Evolutionary conservation across 2,888 invertebrate genomes (phyloP).

Genomic region (Clostera curtula): DNA sequence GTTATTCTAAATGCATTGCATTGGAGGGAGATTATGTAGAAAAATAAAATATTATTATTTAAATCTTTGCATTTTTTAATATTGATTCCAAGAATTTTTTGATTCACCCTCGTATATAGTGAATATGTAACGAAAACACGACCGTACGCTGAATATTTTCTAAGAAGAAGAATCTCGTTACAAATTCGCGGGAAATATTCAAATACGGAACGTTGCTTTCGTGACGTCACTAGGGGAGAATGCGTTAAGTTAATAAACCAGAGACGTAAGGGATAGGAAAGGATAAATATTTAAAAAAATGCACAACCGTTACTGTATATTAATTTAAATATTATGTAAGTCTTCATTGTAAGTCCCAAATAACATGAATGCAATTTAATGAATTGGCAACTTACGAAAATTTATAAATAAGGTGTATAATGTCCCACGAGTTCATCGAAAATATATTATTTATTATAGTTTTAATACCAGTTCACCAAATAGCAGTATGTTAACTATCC

Average conservation of each 20-base stretch:
- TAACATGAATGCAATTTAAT: constrained; percentile 10
- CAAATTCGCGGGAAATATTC: constrained; percentile 35
- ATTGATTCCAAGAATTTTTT: no score
- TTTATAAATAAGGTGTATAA: not conserved
- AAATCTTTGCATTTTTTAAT: no score
- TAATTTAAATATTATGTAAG: constrained; percentile 38
- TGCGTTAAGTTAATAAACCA: constrained; percentile 42
- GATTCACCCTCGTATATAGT: no score
- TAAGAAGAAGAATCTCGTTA: constrained; percentile 46
- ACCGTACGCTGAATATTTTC: constrained; percentile 53
- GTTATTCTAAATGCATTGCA: no score
- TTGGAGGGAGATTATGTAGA: no score
- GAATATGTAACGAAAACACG: constrained; percentile 27
- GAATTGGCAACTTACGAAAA: constrained; percentile 1
- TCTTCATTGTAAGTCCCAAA: constrained; percentile 30
- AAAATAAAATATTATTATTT: no score
- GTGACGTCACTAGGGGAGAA: constrained; percentile 47
- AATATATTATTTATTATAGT: not conserved
- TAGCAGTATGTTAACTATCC: constrained; percentile 8
- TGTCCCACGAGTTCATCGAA: no score
- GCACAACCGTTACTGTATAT: constrained; percentile 52
- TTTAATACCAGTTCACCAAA: constrained; percentile 6
- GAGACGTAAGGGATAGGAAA: constrained; percentile 42
- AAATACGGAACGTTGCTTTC: constrained; percentile 30
- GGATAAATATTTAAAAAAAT: constrained; percentile 38